These are phyloP conservation scores for Pachliopta kotzebuea DNA, from an alignment of 2,888 invertebrate species.

Conservation along the genomic window DNA sequence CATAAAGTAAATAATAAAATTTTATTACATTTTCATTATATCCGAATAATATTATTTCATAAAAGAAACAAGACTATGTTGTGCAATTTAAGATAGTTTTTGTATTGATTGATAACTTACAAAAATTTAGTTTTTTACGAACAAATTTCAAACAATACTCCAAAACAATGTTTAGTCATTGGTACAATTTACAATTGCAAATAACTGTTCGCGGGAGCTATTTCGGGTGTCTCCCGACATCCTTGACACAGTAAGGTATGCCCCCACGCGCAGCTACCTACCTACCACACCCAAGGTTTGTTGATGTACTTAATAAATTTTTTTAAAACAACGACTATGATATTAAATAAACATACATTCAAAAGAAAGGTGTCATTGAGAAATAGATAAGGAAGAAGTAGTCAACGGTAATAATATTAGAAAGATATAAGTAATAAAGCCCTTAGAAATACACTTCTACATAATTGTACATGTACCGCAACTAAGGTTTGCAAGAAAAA, in stretches of 20 bases:
- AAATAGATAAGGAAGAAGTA: too few relatives aligned
- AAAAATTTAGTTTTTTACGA: not conserved
- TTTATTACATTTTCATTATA: not conserved
- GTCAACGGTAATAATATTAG: too few relatives aligned
- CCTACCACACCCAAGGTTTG: slow-evolving; percentile 41
- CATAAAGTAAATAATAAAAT: too few relatives aligned
- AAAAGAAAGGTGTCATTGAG: too few relatives aligned
- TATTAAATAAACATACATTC: too few relatives aligned
- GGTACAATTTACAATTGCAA: slow-evolving; percentile 29
- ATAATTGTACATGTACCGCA: too few relatives aligned
- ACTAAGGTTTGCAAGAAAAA: too few relatives aligned
- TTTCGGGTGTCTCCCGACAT: slow-evolving; percentile 47
- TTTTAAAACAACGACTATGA: too few relatives aligned
- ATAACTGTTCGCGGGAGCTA: slow-evolving; percentile 31
- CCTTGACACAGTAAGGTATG: slow-evolving; percentile 61
- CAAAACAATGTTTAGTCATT: slow-evolving; percentile 28
- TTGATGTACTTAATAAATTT: slow-evolving; percentile 1
- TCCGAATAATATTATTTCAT: not conserved
- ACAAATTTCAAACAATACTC: slow-evolving; percentile 8
- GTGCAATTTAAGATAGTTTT: not conserved
- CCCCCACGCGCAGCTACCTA: slow-evolving; percentile 50
- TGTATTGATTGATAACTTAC: not conserved
- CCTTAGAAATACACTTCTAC: too few relatives aligned
- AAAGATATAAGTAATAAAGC: too few relatives aligned
- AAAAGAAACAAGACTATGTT: not conserved